Evolutionary conservation across 2,797 vertebrate species (phyloP).

Genomic region (Acropternis orthonyx): DNA sequence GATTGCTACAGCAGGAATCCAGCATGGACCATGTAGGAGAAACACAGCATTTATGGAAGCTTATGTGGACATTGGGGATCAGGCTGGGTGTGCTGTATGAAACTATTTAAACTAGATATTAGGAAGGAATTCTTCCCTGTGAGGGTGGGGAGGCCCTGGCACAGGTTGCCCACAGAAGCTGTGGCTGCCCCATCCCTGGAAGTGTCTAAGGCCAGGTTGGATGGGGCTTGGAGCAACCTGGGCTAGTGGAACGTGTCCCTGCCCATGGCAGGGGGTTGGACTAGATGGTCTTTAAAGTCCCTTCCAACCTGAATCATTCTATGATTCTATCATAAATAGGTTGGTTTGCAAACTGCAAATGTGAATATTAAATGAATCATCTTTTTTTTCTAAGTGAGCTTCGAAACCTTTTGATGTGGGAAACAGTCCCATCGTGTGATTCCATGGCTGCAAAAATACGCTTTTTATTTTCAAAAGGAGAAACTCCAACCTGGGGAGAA

Average conservation of each 20-base stretch:
- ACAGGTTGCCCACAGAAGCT: rapidly evolving
- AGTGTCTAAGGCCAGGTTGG: background rate
- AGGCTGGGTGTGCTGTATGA: background rate
- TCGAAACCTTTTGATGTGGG: background rate
- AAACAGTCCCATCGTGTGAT: background rate
- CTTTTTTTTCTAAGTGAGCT: background rate
- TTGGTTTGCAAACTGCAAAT: background rate
- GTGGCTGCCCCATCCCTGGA: background rate
- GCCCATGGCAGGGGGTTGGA: rapidly evolving
- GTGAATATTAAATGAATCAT: background rate
- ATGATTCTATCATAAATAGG: background rate
- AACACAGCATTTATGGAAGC: background rate
- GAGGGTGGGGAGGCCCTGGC: rapidly evolving
- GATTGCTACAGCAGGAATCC: background rate
- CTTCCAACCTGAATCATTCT: background rate
- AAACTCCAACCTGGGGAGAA: background rate
- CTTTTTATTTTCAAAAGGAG: background rate
- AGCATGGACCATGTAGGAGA: rapidly evolving
- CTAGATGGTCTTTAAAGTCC: background rate
- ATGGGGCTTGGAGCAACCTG: rapidly evolving
- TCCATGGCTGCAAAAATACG: background rate
- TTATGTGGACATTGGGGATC: background rate
- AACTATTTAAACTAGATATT: background rate
- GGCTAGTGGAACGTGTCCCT: background rate
- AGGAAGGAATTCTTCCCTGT: background rate